Evolutionary conservation across 2,797 vertebrate genomes (phyloP).

Genomic region (Molossus molossus): DNA sequence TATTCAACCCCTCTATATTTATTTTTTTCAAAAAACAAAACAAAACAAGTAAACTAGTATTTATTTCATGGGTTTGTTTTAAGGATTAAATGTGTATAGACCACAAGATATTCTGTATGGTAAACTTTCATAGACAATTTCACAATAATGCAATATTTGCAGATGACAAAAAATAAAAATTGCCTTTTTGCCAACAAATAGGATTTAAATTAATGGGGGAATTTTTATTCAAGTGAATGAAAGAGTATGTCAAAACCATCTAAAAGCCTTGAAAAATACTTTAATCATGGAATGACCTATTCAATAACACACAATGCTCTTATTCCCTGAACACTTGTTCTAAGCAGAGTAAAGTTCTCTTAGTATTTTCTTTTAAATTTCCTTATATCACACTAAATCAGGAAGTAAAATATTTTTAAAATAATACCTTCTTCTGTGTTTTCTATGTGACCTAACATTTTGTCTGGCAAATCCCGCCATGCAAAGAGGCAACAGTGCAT

Average conservation of each 20-base stretch:
- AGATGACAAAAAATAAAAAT: not conserved
- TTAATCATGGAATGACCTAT: not conserved
- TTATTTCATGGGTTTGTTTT: not conserved
- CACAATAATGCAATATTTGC: not conserved
- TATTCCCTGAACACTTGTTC: not conserved
- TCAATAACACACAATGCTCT: not conserved
- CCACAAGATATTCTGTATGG: not conserved
- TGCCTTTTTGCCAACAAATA: not conserved
- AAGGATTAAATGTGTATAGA: not conserved
- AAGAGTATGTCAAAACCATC: not conserved
- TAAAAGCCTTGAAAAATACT: conserved; percentile 31
- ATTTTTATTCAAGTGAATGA: not conserved
- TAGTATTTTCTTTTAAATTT: conserved; percentile 51
- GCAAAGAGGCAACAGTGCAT: not conserved
- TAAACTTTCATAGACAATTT: not conserved
- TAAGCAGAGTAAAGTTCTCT: not conserved
- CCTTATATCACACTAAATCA: not conserved
- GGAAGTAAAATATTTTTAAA: not conserved
- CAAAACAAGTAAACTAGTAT: not conserved
- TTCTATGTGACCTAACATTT: not conserved
- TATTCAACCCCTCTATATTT: not conserved
- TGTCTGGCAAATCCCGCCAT: not conserved
- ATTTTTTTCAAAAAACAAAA: not conserved
- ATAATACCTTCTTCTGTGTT: not conserved
- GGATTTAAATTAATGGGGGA: not conserved